phyloP scores from a whole-genome alignment of 53 echinoderm and acorn worm genomes.

The Actinopyga echinites region DNA sequence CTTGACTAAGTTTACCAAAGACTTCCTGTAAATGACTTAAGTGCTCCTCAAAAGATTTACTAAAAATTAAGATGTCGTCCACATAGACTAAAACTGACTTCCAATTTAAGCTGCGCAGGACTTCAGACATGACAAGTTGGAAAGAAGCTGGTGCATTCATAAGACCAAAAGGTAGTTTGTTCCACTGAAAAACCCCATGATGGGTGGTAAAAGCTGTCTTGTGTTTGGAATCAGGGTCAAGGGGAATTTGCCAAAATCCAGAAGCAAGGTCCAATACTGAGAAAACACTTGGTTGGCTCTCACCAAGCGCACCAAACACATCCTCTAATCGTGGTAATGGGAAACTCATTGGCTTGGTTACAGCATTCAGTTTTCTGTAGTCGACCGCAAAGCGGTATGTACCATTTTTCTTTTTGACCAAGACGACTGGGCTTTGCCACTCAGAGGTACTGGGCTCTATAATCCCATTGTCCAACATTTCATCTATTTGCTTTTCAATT shows the following conservation, averaged over 20 bases:
- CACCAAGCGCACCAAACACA: constrained; percentile 55
- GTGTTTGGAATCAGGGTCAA: constrained; percentile 16
- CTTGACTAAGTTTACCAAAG: neutral
- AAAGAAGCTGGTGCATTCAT: constrained; percentile 16
- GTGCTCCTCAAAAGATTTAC: neutral
- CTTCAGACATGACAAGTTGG: constrained; percentile 33
- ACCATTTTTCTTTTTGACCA: constrained; percentile 39
- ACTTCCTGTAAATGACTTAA: constrained; percentile 2
- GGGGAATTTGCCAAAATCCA: constrained; percentile 55
- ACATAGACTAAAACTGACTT: constrained; percentile 43
- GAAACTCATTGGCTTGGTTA: constrained; percentile 50
- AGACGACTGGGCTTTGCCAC: neutral
- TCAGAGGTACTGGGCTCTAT: constrained; percentile 23
- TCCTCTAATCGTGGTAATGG: constrained; percentile 51
- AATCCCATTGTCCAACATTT: constrained; percentile 24
- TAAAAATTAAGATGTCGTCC: constrained; percentile 14
- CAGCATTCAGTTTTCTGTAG: constrained; percentile 34
- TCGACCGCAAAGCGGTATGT: constrained; percentile 12
- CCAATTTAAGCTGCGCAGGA: constrained; percentile 43
- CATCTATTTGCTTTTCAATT: constrained; percentile 11
- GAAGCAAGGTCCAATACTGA: constrained; percentile 46
- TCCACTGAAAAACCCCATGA: constrained; percentile 46
- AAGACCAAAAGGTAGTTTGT: constrained; percentile 46
- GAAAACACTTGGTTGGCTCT: constrained; percentile 45
- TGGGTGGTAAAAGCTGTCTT: constrained; percentile 54